Evolutionary conservation across 2,113 vertebrate species (phyloP).

Genomic region (Bos javanicus): DNA sequence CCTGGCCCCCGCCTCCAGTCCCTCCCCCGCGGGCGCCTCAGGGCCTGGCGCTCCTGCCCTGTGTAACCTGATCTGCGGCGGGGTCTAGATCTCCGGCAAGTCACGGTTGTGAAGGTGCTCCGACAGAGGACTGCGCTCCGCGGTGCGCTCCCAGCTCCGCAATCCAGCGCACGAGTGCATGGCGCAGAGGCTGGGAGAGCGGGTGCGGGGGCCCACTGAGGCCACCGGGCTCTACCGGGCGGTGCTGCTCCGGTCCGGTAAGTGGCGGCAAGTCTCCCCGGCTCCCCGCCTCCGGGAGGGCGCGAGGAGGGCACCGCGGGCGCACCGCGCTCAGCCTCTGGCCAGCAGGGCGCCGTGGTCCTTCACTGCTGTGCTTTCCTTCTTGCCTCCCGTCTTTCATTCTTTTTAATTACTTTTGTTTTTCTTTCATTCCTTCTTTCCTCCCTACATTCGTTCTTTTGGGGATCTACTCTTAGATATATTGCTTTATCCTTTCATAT

Average conservation of each 20-base stretch:
- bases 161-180: slow-evolving; percentile 49
- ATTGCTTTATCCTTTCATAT: background rate
- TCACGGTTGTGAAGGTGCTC: slow-evolving; percentile 44
- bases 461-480: background rate
- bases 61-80: slow-evolving; percentile 41
- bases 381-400: background rate
- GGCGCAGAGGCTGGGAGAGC: slow-evolving; percentile 80
- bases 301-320: background rate
- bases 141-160: background rate
- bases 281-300: accelerated
- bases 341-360: background rate
- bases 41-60: accelerated
- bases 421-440: background rate
- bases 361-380: background rate
- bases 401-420: background rate
- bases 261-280: slow-evolving; percentile 35
- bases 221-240: slow-evolving; percentile 83
- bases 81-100: background rate
- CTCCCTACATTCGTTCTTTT: background rate
- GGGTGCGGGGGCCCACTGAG: slow-evolving; percentile 70
- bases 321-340: background rate
- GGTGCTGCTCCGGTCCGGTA: slow-evolving; percentile 88
- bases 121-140: background rate
- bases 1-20: background rate
- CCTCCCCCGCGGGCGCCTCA: background rate